Evolutionary conservation across 2,888 invertebrate genomes (phyloP).

Genomic region (Apodemia mormo): DNA sequence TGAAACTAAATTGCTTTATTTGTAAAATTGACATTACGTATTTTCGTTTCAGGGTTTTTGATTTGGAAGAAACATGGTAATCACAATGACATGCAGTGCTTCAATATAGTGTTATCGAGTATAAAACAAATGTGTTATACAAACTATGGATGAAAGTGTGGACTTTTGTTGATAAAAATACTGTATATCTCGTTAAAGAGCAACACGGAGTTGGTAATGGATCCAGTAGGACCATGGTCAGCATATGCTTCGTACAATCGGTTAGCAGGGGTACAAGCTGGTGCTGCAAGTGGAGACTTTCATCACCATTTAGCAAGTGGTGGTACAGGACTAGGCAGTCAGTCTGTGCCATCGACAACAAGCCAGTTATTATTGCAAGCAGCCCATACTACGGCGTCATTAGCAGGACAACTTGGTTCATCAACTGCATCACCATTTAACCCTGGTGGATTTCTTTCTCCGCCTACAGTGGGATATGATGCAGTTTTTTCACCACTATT

Average conservation of each 20-base stretch:
- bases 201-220: slow-evolving; percentile 86
- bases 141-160: slow-evolving; percentile 81
- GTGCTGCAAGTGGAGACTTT: slow-evolving; percentile 85
- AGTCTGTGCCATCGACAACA: slow-evolving; percentile 83
- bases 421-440: slow-evolving; percentile 85
- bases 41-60: slow-evolving; percentile 71
- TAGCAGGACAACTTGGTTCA: slow-evolving; percentile 84
- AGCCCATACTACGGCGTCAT: slow-evolving; percentile 81
- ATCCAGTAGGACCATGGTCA: slow-evolving; percentile 95
- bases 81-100: slow-evolving; percentile 63
- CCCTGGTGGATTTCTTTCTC: slow-evolving; percentile 88
- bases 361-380: slow-evolving; percentile 86
- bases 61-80: slow-evolving; percentile 52
- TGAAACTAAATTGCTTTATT: background rate
- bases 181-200: slow-evolving; percentile 65
- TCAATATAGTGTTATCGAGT: slow-evolving; percentile 61
- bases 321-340: slow-evolving; percentile 75
- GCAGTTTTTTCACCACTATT: slow-evolving; percentile 91
- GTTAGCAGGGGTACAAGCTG: slow-evolving; percentile 86
- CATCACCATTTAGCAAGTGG: slow-evolving; percentile 85
- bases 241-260: slow-evolving; percentile 92
- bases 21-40: slow-evolving; percentile 38
- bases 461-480: slow-evolving; percentile 90
- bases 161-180: slow-evolving; percentile 70
- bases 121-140: slow-evolving; percentile 60